These are phyloP conservation scores for Amiota minor DNA, from an alignment of 2,888 invertebrate species.

Conservation along the genomic window DNA sequence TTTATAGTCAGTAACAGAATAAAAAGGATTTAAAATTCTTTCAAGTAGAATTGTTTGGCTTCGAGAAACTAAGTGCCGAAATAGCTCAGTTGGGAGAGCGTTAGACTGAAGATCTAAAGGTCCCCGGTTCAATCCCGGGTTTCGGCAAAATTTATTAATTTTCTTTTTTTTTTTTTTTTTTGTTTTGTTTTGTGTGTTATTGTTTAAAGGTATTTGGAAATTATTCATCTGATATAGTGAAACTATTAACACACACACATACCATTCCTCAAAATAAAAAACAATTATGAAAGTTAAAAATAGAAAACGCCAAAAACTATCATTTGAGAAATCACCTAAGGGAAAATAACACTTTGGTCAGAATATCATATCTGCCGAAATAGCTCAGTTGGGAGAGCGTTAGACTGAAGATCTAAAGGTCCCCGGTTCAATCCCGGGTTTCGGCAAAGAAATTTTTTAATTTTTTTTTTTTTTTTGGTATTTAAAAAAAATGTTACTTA, in stretches of 20 bases:
- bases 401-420: conserved; percentile 85
- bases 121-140: conserved; percentile 85
- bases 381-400: conserved; percentile 88
- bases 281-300: background rate
- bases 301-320: no score
- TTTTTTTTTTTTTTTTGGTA: conserved; percentile 7
- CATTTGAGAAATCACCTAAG: no score
- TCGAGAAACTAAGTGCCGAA: conserved; percentile 75
- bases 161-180: background rate
- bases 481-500: conserved; percentile 25
- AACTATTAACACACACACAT: background rate
- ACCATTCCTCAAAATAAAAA: background rate
- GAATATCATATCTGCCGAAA: conserved; percentile 75
- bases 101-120: conserved; percentile 86
- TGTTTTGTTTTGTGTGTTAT: conserved; percentile 3
- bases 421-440: conserved; percentile 84
- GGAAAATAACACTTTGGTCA: background rate
- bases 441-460: conserved; percentile 75
- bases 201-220: background rate
- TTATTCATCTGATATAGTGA: background rate
- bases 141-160: conserved; percentile 75
- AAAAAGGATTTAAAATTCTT: no score
- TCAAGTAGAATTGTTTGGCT: no score
- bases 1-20: no score
- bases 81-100: conserved; percentile 88